A percentile compares a stretch with the other conserved stretches of the same genome.
phyloP scores from a whole-genome alignment of 1,140 invertebrate genomes.

The Drosophila pruinosa region DNA sequence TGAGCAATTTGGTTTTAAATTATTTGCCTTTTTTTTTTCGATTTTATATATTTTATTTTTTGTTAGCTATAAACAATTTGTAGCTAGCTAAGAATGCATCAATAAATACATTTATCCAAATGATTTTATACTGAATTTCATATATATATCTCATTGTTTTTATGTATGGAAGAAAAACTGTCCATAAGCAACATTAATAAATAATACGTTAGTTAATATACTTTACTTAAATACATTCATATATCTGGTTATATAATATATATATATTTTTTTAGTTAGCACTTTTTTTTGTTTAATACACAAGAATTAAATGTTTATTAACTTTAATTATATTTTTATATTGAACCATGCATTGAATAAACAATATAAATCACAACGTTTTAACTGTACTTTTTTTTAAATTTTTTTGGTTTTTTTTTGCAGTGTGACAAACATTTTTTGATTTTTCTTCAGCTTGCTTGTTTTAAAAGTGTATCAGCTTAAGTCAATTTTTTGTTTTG shows the following conservation, averaged over 20 bases:
- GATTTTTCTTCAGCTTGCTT: constrained; percentile 34
- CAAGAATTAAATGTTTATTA: constrained; percentile 43
- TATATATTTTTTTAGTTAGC: constrained; percentile 31
- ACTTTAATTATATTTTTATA: constrained; percentile 32
- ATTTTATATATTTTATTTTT: constrained; percentile 2
- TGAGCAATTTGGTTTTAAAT: constrained; percentile 52
- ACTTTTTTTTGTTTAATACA: constrained; percentile 29
- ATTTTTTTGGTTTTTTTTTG: constrained; percentile 27
- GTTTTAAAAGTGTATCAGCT: constrained; percentile 26
- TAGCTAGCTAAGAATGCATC: constrained; percentile 74
- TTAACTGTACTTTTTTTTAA: constrained; percentile 50
- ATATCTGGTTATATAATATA: constrained; percentile 13
- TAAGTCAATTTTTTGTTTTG: no score
- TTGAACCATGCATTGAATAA: constrained; percentile 71
- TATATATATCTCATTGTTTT: constrained; percentile 27
- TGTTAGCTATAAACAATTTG: constrained; percentile 47
- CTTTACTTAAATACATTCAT: constrained; percentile 38
- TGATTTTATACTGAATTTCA: constrained; percentile 34
- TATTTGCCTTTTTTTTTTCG: not conserved
- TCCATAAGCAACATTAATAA: constrained; percentile 70
- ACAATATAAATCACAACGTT: constrained; percentile 78
- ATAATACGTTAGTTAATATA: constrained; percentile 24
- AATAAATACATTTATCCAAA: constrained; percentile 75
- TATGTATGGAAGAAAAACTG: constrained; percentile 77
- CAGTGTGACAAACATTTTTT: constrained; percentile 17